Evolutionary conservation across 1,140 invertebrate species (phyloP).

Genomic region (Euschistus heros): DNA sequence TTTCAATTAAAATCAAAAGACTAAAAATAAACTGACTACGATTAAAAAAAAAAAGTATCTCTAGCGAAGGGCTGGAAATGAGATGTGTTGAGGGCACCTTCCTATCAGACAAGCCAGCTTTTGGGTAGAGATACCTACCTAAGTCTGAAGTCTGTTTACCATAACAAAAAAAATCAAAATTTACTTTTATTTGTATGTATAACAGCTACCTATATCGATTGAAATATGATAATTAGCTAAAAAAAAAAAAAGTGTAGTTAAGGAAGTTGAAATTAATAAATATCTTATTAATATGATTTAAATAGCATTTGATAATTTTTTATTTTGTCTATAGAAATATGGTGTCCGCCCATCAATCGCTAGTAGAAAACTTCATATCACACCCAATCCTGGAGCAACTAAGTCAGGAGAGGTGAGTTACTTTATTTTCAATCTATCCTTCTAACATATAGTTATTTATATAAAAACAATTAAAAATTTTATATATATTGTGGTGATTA

Average conservation of each 20-base stretch:
- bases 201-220: neutral
- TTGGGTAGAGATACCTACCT: too few species aligned
- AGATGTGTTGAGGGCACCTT: too few species aligned
- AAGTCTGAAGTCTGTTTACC: neutral
- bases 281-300: neutral
- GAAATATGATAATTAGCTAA: neutral
- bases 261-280: neutral
- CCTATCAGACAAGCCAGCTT: too few species aligned
- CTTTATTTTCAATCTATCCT: neutral
- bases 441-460: neutral
- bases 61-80: too few species aligned
- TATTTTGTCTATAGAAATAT: constrained; percentile 26
- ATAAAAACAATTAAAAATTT: neutral
- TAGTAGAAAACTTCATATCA: constrained; percentile 30
- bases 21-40: too few species aligned
- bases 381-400: constrained; percentile 25
- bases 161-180: neutral
- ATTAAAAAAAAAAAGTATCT: too few species aligned
- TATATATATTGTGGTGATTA: too few species aligned
- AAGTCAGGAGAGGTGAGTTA: constrained; percentile 24
- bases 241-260: neutral
- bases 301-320: neutral
- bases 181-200: neutral
- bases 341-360: constrained; percentile 19
- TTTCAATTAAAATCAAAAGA: too few species aligned